Percentiles rank a stretch among this genome's conserved stretches.
Conservation (phyloP, 1,140 invertebrate species). For the Phymorhynchus buccinoides region DNA sequence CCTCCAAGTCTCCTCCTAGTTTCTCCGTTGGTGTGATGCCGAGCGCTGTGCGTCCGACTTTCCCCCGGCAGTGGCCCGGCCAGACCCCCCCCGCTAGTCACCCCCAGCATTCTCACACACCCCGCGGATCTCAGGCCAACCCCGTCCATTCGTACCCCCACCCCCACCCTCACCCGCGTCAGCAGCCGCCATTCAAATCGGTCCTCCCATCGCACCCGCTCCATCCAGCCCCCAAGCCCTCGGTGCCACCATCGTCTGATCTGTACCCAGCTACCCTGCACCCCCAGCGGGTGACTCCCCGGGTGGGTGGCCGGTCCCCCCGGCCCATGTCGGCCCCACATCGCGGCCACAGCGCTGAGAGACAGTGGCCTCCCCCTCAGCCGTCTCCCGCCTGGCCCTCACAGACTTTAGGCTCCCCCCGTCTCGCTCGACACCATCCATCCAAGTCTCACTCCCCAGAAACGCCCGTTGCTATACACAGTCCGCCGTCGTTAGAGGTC, state of each 20-base stretch:
- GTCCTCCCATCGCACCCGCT: background rate
- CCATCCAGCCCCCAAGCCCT: background rate
- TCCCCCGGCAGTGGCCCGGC: constrained; percentile 12
- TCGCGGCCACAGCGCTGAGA: background rate
- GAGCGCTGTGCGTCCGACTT: background rate
- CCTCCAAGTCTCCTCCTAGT: constrained; percentile 39
- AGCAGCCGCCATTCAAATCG: background rate
- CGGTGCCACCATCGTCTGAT: background rate
- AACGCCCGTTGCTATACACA: background rate
- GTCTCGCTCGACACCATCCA: constrained; percentile 1
- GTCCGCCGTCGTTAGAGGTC: constrained; percentile 43
- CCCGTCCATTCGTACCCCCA: constrained; percentile 23
- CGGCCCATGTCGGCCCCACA: background rate
- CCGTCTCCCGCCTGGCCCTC: constrained; percentile 1
- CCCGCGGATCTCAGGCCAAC: background rate
- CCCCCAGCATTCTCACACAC: background rate
- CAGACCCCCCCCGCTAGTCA: background rate
- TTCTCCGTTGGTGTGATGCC: constrained; percentile 41
- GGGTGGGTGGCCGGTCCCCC: background rate
- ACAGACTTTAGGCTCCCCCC: background rate
- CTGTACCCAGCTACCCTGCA: constrained; percentile 2
- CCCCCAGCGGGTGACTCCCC: constrained; percentile 13
- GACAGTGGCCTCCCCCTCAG: constrained; percentile 5
- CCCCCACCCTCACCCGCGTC: constrained; percentile 22
- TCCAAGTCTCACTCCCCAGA: constrained; percentile 3